phyloP scores from a whole-genome alignment of 2,888 invertebrate species.

The Caenorhabditis sp. region DNA sequence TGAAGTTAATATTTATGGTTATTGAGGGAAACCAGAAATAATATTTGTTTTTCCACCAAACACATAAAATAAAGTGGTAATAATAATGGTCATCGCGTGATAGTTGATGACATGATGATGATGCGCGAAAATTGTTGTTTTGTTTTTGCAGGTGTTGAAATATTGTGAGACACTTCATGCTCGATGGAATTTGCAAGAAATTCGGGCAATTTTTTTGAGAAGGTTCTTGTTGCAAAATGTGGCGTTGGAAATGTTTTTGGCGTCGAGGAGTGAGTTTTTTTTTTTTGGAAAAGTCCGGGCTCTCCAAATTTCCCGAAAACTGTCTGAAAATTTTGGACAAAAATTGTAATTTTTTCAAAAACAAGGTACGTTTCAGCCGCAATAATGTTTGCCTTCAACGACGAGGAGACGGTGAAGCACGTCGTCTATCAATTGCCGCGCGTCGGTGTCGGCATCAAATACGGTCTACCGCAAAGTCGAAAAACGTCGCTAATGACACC shows the following conservation, averaged over 20 bases:
- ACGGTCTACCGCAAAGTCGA: slow-evolving; percentile 96
- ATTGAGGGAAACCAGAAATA: neutral
- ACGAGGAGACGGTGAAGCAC: slow-evolving; percentile 95
- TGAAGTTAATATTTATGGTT: neutral
- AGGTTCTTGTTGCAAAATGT: slow-evolving; percentile 91
- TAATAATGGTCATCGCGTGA: neutral
- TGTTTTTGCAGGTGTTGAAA: slow-evolving; percentile 80
- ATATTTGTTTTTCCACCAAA: neutral
- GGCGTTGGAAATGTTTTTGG: slow-evolving; percentile 97
- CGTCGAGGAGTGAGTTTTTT: slow-evolving; percentile 83
- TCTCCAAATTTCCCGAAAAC: neutral
- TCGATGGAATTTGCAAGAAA: slow-evolving; percentile 99
- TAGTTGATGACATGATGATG: neutral
- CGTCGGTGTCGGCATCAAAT: slow-evolving; percentile 80
- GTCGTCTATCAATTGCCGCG: slow-evolving; percentile 72
- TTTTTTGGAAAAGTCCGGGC: neutral
- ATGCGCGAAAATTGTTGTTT: neutral
- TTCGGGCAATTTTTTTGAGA: slow-evolving; percentile 95
- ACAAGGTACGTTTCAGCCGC: slow-evolving; percentile 81
- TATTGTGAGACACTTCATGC: slow-evolving; percentile 98
- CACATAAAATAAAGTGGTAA: neutral
- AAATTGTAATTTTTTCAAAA: slow-evolving; percentile 26
- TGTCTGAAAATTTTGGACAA: too few species aligned
- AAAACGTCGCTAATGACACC: slow-evolving; percentile 98
- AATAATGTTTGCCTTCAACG: slow-evolving; percentile 97